Evolutionary conservation across 2,888 invertebrate species (phyloP), one percentile per base, ranked within the genome.

Genomic region (Holacanthella duospinosa): DNA sequence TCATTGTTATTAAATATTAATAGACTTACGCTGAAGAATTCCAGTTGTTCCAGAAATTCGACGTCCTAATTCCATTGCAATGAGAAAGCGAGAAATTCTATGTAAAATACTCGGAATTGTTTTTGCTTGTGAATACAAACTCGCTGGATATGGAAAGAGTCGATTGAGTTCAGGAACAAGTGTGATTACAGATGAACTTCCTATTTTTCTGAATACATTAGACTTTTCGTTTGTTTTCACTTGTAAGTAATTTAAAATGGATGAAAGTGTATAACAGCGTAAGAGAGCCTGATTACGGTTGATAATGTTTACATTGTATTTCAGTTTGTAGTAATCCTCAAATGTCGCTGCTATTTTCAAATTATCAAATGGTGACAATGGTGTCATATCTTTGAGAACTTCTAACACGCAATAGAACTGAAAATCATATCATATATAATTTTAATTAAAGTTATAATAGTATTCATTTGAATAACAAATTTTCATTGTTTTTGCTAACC

Each of bases 121-220:
- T 1, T 85, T 83, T 0, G 89, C 86, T 77, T 95, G 93, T 26
- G 88, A 80, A 90, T 93, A 95, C 65, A 93, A 79, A 1, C 79
- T 76, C 1, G 80, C 80, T 0, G 80, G 78, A 44, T 82, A 77
- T 1, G 80, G 80, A 72, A 81, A 80, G 16, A 86, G 79, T 24
- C 85, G 82, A 75, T 93, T 90, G 68, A 93, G 81, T 78, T 99
- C 97, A 0, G 96, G 93, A 16, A 96, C 83, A 55, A 96, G 82
- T 63, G 86, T 82, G 70, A 89, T 85, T 0, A 80, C 78, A 65
- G 82, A 80, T n/a, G n/a, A n/a, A n/a, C n/a, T n/a, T n/a, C n/a
- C n/a, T n/a, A n/a, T n/a, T n/a, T n/a, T n/a, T n/a, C n/a, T n/a
- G n/a, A n/a, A n/a, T n/a, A 55, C 54, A 21, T 61, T 53, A 12